These are phyloP conservation scores for Drosophila mojavensis DNA, from an alignment of 1,140 invertebrate genomes.

Conservation along the genomic window DNA sequence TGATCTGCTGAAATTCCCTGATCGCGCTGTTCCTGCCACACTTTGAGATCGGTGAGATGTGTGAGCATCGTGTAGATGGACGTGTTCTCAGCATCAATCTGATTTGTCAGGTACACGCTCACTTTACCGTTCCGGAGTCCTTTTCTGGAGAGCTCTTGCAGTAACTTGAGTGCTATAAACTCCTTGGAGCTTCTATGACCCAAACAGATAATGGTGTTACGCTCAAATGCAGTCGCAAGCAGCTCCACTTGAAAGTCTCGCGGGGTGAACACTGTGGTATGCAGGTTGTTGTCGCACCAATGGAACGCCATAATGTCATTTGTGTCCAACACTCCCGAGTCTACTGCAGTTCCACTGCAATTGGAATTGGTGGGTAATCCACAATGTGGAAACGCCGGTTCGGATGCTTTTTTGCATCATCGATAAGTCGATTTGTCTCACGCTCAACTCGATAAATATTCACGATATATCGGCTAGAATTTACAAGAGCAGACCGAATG, in stretches of 20 bases:
- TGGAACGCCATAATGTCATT: slow-evolving; percentile 73
- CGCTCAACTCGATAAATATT: neutral
- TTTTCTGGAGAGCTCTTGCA: slow-evolving; percentile 89
- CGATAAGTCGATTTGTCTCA: slow-evolving; percentile 18
- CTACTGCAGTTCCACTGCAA: slow-evolving; percentile 25
- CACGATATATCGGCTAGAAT: neutral
- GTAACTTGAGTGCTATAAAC: slow-evolving; percentile 94
- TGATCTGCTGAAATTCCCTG: slow-evolving; percentile 27
- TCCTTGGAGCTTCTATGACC: slow-evolving; percentile 93
- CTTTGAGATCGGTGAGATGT: slow-evolving; percentile 74
- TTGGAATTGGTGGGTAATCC: slow-evolving; percentile 32
- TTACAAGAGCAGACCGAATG: neutral
- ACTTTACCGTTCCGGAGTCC: slow-evolving; percentile 79
- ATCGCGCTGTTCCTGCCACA: slow-evolving; percentile 67
- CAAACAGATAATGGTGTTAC: slow-evolving; percentile 94
- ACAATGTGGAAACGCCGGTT: slow-evolving; percentile 49
- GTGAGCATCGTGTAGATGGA: slow-evolving; percentile 76
- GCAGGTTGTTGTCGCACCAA: slow-evolving; percentile 84
- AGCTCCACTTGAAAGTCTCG: slow-evolving; percentile 92
- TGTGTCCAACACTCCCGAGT: slow-evolving; percentile 37
- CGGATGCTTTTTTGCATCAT: slow-evolving; percentile 38
- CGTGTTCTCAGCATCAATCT: slow-evolving; percentile 44
- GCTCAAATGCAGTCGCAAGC: slow-evolving; percentile 90
- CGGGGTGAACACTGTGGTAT: slow-evolving; percentile 87
- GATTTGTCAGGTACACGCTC: slow-evolving; percentile 63